These are phyloP conservation scores for Notothenia coriiceps DNA, from an alignment of 2,113 vertebrate genomes.

Conservation along the genomic window DNA sequence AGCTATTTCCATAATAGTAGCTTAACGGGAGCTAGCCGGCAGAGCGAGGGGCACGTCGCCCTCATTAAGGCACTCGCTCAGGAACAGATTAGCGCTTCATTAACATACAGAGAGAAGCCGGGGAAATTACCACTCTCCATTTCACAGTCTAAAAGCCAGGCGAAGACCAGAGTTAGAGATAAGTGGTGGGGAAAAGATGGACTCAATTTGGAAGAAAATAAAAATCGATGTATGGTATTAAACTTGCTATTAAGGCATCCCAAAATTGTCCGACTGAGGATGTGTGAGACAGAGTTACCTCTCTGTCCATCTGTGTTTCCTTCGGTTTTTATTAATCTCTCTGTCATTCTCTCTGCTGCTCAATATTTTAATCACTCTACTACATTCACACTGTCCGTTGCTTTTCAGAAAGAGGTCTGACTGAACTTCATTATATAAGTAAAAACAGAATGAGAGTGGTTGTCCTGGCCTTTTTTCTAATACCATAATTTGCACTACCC, in stretches of 20 bases:
- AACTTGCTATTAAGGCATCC: conserved; percentile 61
- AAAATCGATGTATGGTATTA: conserved; percentile 65
- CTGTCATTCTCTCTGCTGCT: conserved; percentile 15
- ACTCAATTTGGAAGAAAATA: conserved; percentile 73
- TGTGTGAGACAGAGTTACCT: conserved; percentile 9
- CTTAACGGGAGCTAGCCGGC: conserved; percentile 76
- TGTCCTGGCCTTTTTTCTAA: conserved; percentile 2
- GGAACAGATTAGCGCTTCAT: conserved; percentile 84
- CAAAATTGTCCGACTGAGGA: conserved; percentile 23
- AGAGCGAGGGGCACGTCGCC: conserved; percentile 73
- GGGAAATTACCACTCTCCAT: conserved; percentile 81
- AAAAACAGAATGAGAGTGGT: conserved; percentile 9
- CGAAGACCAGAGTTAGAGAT: conserved; percentile 73
- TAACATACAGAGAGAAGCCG: conserved; percentile 83
- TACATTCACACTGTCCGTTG: not conserved
- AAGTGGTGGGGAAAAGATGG: conserved; percentile 71
- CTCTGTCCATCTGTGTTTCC: conserved; percentile 13
- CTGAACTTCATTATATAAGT: conserved; percentile 29
- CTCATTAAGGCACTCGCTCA: conserved; percentile 83
- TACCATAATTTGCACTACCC: conserved; percentile 4
- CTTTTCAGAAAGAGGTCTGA: conserved; percentile 15
- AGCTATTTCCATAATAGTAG: conserved; percentile 83
- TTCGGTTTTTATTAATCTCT: conserved; percentile 15
- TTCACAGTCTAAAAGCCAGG: conserved; percentile 81
- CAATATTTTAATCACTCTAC: not conserved